These are phyloP conservation scores for Drepana arcuata DNA, from an alignment of 1,140 invertebrate genomes.

Conservation along the genomic window DNA sequence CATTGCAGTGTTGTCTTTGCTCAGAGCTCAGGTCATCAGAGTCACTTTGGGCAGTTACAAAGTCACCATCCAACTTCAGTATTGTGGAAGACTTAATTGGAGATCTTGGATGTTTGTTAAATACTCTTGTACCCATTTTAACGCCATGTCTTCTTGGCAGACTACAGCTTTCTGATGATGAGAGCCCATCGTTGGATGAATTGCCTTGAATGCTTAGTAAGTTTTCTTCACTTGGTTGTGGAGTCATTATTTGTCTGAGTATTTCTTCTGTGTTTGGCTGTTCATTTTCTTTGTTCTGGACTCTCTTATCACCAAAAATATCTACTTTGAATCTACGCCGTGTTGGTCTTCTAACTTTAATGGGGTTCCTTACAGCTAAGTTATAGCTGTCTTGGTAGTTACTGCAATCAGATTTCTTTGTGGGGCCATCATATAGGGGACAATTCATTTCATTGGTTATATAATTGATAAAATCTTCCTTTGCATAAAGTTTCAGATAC, in stretches of 20 bases:
- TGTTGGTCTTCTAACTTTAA: slow-evolving; percentile 37
- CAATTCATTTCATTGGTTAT: slow-evolving; percentile 76
- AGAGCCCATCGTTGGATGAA: slow-evolving; percentile 53
- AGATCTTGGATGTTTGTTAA: slow-evolving; percentile 43
- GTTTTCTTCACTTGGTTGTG: slow-evolving; percentile 52
- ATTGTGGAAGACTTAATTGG: slow-evolving; percentile 6
- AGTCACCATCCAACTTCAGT: slow-evolving; percentile 49
- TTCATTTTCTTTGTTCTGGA: slow-evolving; percentile 80
- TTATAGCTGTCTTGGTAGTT: slow-evolving; percentile 71
- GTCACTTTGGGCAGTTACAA: slow-evolving; percentile 59
- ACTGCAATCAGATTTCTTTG: slow-evolving; percentile 51
- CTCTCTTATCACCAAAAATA: slow-evolving; percentile 70
- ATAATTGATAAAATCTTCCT: slow-evolving; percentile 78
- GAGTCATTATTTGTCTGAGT: slow-evolving; percentile 40
- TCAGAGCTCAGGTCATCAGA: slow-evolving; percentile 59
- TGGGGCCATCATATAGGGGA: slow-evolving; percentile 42
- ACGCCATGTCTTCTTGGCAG: slow-evolving; percentile 76
- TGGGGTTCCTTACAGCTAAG: slow-evolving; percentile 61
- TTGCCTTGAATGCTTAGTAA: slow-evolving; percentile 31
- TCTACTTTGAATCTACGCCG: slow-evolving; percentile 55
- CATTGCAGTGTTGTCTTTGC: slow-evolving; percentile 46
- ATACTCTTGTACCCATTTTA: slow-evolving; percentile 81
- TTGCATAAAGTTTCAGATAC: slow-evolving; percentile 79
- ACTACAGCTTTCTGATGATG: slow-evolving; percentile 68
- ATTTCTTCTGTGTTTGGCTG: slow-evolving; percentile 72